These are phyloP conservation scores for Mus caroli DNA, from an alignment of 2,797 vertebrate genomes.

Conservation along the genomic window DNA sequence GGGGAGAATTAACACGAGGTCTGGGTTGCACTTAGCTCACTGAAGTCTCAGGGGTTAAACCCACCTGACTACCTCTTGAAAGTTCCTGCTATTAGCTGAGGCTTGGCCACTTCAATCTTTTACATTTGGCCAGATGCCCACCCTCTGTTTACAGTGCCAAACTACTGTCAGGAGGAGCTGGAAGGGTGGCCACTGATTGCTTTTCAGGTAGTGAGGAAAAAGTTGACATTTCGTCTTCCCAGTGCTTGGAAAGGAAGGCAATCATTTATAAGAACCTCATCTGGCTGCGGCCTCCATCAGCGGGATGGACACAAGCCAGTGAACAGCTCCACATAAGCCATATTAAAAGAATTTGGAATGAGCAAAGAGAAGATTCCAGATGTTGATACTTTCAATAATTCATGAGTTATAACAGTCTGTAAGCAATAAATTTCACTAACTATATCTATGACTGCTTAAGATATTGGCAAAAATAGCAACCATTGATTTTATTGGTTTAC, in stretches of 20 bases:
- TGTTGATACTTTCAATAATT: constrained; percentile 84
- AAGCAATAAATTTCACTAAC: constrained; percentile 78
- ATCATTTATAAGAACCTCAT: constrained; percentile 73
- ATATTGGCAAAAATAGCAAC: constrained; percentile 62
- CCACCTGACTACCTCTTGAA: constrained; percentile 62
- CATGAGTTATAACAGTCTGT: constrained; percentile 81
- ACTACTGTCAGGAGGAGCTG: constrained; percentile 73
- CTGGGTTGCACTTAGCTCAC: constrained; percentile 44
- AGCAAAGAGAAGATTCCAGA: constrained; percentile 76
- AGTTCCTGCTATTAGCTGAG: constrained; percentile 68
- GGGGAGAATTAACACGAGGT: background rate
- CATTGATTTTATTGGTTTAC: constrained; percentile 65
- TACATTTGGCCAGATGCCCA: constrained; percentile 70
- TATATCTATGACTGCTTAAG: constrained; percentile 61
- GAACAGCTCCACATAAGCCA: constrained; percentile 72
- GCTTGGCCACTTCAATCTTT: constrained; percentile 60
- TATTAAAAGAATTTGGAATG: constrained; percentile 79
- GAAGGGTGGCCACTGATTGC: constrained; percentile 76
- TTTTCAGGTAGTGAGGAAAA: constrained; percentile 84
- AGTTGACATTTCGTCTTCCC: constrained; percentile 82
- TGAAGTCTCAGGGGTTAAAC: constrained; percentile 72
- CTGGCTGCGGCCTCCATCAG: constrained; percentile 76
- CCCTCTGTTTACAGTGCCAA: constrained; percentile 67
- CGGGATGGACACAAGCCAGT: constrained; percentile 83
- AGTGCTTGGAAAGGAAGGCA: constrained; percentile 74